These are phyloP conservation scores for Hippocampus barbouri DNA, from an alignment of 2,113 vertebrate genomes.

Conservation along the genomic window DNA sequence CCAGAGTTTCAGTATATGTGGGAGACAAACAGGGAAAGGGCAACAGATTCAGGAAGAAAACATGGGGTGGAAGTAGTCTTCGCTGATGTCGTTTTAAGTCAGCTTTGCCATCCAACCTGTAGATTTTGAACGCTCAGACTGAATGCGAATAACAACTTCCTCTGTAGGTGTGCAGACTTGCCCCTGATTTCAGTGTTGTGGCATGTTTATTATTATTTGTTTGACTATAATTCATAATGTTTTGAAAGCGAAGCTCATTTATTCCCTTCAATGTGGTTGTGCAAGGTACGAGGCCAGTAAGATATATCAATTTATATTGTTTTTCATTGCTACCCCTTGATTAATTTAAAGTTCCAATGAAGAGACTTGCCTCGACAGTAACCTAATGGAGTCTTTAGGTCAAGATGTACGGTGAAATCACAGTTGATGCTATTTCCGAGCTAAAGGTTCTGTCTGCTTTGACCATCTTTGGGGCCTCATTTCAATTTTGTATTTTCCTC, in stretches of 20 bases:
- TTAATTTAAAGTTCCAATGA: slow-evolving; percentile 54
- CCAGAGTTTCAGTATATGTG: neutral
- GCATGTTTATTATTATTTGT: slow-evolving; percentile 37
- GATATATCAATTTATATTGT: neutral
- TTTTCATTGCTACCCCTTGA: slow-evolving; percentile 41
- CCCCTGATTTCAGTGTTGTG: slow-evolving; percentile 43
- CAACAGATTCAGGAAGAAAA: slow-evolving; percentile 23
- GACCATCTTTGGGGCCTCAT: neutral
- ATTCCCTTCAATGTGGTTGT: slow-evolving; percentile 21
- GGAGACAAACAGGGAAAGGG: slow-evolving; percentile 30
- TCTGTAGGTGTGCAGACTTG: slow-evolving; percentile 46
- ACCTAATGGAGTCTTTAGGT: slow-evolving; percentile 34
- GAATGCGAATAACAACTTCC: slow-evolving; percentile 23
- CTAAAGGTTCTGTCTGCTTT: slow-evolving; percentile 12
- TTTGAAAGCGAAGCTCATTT: neutral
- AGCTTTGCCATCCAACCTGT: slow-evolving; percentile 11
- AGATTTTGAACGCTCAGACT: slow-evolving; percentile 21
- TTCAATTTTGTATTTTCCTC: slow-evolving; percentile 4
- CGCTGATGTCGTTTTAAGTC: slow-evolving; percentile 15
- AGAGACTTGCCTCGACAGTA: slow-evolving; percentile 42
- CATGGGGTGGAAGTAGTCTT: neutral
- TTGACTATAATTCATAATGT: slow-evolving; percentile 24
- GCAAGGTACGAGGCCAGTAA: neutral
- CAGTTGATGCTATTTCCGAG: slow-evolving; percentile 17
- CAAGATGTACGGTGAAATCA: slow-evolving; percentile 29